Conservation (phyloP, 2,113 vertebrate species). For the Barbus barbus region DNA sequence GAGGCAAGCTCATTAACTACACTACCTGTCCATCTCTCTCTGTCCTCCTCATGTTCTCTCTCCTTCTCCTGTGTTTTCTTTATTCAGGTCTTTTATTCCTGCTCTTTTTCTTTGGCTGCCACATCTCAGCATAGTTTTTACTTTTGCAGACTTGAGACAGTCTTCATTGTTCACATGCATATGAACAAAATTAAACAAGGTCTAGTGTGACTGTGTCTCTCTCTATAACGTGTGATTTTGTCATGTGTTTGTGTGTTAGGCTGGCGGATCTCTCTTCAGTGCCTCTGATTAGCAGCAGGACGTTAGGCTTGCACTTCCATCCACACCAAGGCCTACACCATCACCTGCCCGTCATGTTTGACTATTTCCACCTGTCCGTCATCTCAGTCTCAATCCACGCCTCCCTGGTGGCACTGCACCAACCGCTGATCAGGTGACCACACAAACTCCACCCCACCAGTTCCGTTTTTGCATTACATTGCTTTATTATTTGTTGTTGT, state of each 20-base stretch:
- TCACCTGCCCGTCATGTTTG: conserved; percentile 97
- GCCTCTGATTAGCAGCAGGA: conserved; percentile 92
- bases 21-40: conserved; percentile 5
- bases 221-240: background rate
- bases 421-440: conserved; percentile 94
- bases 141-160: too few relatives aligned
- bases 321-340: conserved; percentile 89
- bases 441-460: background rate
- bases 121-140: too few relatives aligned
- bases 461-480: too few relatives aligned
- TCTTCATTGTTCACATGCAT: background rate
- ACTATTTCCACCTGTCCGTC: conserved; percentile 98
- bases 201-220: background rate
- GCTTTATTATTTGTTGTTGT: too few relatives aligned
- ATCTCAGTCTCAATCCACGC: conserved; percentile 90
- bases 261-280: conserved; percentile 80
- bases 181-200: too few relatives aligned
- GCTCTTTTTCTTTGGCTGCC: too few relatives aligned
- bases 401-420: conserved; percentile 90
- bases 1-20: conserved; percentile 6
- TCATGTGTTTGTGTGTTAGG: conserved; percentile 67
- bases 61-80: background rate
- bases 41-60: too few relatives aligned
- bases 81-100: background rate
- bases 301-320: conserved; percentile 91